phyloP scores from a whole-genome alignment of 2,113 vertebrate species.

The Bostrychus sinensis region DNA sequence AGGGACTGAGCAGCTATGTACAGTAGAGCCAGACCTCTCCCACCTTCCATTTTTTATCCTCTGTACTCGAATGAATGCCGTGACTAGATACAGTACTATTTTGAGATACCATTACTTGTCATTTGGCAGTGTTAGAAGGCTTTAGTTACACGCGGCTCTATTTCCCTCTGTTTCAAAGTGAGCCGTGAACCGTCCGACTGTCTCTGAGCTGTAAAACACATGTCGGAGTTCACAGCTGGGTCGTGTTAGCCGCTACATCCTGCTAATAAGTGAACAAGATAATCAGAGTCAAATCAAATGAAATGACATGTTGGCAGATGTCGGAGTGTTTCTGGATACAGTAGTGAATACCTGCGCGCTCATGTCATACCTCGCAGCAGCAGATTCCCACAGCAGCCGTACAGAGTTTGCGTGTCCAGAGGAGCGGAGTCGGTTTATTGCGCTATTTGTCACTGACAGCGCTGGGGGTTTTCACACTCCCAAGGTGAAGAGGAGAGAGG shows the following conservation, averaged over 20 bases:
- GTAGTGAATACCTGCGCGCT: conserved; percentile 16
- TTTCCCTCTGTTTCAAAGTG: too few species aligned
- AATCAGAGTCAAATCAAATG: not conserved
- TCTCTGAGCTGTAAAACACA: not conserved
- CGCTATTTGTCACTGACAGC: conserved; percentile 50
- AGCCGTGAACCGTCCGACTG: not conserved
- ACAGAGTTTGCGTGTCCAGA: not conserved
- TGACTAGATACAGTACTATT: too few species aligned
- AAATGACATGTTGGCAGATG: not conserved
- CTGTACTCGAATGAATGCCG: too few species aligned
- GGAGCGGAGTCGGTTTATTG: conserved; percentile 57
- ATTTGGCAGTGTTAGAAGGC: not conserved
- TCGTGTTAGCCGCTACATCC: conserved; percentile 1
- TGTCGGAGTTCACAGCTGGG: not conserved
- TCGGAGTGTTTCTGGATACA: too few species aligned
- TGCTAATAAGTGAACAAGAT: not conserved
- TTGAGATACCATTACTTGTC: too few species aligned
- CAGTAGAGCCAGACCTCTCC: too few species aligned
- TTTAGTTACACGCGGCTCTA: not conserved
- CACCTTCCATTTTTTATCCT: too few species aligned
- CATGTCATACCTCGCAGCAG: conserved; percentile 37
- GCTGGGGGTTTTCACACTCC: conserved; percentile 44
- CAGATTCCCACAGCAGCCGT: conserved; percentile 49
- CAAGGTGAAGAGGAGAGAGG: conserved; percentile 62
- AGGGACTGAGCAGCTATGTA: not conserved